A percentile compares a stretch with the other conserved stretches of the same genome.
These are phyloP conservation scores for Lottia gigantea DNA, from an alignment of 2,888 invertebrate species.

Conservation along the genomic window DNA sequence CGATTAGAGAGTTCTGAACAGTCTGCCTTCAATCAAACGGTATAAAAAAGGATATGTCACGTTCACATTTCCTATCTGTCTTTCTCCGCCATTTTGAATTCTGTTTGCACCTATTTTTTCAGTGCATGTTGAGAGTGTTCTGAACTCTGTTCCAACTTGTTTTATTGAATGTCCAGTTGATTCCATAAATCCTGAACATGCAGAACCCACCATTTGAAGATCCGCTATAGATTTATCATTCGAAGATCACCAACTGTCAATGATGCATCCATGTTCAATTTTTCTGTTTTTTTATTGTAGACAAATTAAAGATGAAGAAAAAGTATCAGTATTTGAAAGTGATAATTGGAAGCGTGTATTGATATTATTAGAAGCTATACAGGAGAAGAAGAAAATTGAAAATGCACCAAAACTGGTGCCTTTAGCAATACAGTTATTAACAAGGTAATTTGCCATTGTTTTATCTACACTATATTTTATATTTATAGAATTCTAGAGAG, in stretches of 20 bases:
- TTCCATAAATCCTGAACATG: too few species aligned
- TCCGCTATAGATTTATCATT: too few species aligned
- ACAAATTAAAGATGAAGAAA: constrained; percentile 10
- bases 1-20: too few species aligned
- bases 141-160: too few species aligned
- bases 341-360: constrained; percentile 81
- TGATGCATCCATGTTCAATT: neutral
- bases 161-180: too few species aligned
- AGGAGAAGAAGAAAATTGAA: constrained; percentile 82
- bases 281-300: neutral
- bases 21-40: too few species aligned
- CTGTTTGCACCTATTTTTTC: too few species aligned
- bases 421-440: constrained; percentile 81
- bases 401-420: constrained; percentile 78
- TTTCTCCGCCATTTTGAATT: too few species aligned
- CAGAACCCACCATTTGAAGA: too few species aligned
- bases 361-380: constrained; percentile 84
- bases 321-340: constrained; percentile 40
- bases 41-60: too few species aligned
- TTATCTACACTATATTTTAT: constrained; percentile 78
- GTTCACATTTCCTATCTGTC: too few species aligned
- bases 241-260: neutral
- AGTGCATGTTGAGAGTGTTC: too few species aligned
- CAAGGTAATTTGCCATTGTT: constrained; percentile 74
- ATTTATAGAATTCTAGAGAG: constrained; percentile 27